Evolutionary conservation across 2,113 vertebrate genomes (phyloP).

Genomic region (Cynopterus brachyotis): DNA sequence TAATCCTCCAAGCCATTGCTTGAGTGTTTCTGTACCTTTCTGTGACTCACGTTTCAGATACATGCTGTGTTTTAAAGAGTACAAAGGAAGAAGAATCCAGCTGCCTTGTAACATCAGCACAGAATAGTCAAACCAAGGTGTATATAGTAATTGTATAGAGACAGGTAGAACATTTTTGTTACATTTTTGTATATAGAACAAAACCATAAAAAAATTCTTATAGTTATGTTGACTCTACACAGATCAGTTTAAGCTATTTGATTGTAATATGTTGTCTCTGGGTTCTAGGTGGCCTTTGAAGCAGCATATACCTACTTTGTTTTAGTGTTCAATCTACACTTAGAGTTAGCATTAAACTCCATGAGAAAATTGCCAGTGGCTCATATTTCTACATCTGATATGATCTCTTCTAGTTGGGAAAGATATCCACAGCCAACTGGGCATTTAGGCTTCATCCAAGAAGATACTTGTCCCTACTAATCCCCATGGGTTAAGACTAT

Average conservation of each 20-base stretch:
- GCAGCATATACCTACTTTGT: background rate
- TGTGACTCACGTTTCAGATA: constrained; percentile 45
- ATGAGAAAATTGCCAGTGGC: background rate
- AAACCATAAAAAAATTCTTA: background rate
- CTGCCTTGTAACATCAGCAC: background rate
- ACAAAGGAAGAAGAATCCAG: constrained; percentile 13
- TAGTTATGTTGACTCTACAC: background rate
- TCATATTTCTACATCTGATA: background rate
- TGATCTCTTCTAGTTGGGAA: background rate
- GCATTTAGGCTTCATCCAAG: background rate
- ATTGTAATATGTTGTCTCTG: background rate
- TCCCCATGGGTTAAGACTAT: background rate
- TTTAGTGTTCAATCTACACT: background rate
- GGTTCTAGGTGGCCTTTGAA: background rate
- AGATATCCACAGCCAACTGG: background rate
- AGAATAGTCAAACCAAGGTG: background rate
- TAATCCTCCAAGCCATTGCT: constrained; percentile 42
- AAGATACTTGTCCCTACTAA: background rate
- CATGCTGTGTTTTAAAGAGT: background rate
- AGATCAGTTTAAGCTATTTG: background rate
- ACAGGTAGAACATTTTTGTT: background rate
- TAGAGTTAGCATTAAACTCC: background rate
- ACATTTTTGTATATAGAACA: background rate
- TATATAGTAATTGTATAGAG: background rate
- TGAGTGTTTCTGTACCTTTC: constrained; percentile 20